A percentile compares a stretch with the other conserved stretches of the same genome.
Conservation (phyloP, 2,888 invertebrate genomes). For the Cephus nigrinus region DNA sequence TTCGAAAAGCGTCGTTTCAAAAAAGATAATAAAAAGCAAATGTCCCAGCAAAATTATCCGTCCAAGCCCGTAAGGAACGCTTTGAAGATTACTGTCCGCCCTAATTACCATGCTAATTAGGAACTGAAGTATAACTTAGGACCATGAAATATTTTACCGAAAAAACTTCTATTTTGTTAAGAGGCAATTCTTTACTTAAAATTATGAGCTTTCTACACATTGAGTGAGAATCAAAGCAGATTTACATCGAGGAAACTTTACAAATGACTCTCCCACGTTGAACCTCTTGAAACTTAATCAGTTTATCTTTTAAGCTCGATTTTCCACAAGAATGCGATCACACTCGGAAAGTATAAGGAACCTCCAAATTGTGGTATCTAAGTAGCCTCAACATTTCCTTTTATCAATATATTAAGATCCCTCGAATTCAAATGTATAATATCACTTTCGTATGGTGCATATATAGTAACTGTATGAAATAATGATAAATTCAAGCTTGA, state of each 20-base stretch:
- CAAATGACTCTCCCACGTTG: not conserved
- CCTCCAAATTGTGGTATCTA: not conserved
- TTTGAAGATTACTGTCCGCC: not conserved
- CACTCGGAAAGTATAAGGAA: not conserved
- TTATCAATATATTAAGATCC: not conserved
- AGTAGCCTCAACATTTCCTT: not conserved
- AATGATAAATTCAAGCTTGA: no score
- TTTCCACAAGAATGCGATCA: no score
- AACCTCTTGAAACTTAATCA: not conserved
- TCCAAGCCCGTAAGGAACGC: not conserved
- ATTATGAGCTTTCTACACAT: not conserved
- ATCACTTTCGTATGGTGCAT: no score
- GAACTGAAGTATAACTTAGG: not conserved
- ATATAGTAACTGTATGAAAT: no score
- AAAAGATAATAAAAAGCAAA: conserved; percentile 15
- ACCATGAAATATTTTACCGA: not conserved
- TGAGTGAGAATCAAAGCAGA: not conserved
- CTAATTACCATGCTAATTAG: not conserved
- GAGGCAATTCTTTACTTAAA: not conserved
- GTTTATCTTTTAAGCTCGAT: not conserved
- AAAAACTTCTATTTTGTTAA: not conserved
- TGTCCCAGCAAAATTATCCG: not conserved
- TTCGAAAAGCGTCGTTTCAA: not conserved
- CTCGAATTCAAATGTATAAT: not conserved
- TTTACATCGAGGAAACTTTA: not conserved